These are phyloP conservation scores for Patella depressa DNA, from an alignment of 2,888 invertebrate species.

Conservation along the genomic window DNA sequence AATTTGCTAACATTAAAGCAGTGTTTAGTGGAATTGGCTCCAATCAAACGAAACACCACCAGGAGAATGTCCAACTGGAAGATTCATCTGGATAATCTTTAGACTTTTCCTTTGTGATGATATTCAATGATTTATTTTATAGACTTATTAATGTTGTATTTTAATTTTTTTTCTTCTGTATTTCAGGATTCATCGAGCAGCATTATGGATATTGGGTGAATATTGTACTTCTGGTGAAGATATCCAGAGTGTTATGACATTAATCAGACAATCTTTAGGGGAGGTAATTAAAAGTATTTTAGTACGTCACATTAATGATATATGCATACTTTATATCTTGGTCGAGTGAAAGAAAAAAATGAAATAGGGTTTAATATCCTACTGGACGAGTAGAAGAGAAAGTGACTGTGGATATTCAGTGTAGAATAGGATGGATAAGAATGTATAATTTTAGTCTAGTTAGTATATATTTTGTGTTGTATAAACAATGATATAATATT, in stretches of 20 bases:
- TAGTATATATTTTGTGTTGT: neutral
- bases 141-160: neutral
- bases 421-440: neutral
- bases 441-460: neutral
- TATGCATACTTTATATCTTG: too few relatives aligned
- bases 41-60: too few relatives aligned
- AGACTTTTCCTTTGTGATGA: neutral
- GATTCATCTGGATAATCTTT: too few relatives aligned
- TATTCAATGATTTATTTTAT: neutral
- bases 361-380: too few relatives aligned
- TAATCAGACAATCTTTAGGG: constrained; percentile 82
- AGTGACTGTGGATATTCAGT: neutral
- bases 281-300: constrained; percentile 72
- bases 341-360: too few relatives aligned
- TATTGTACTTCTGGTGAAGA: constrained; percentile 86
- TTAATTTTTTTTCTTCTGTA: constrained; percentile 8
- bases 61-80: too few relatives aligned
- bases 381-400: too few relatives aligned
- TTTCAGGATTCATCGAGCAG: constrained; percentile 84
- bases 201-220: constrained; percentile 97
- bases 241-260: constrained; percentile 84
- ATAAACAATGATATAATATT: constrained; percentile 14
- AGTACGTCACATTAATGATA: too few relatives aligned
- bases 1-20: too few relatives aligned
- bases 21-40: too few relatives aligned